phyloP scores from a whole-genome alignment of 2,888 invertebrate genomes.

The Myopa testacea region DNA sequence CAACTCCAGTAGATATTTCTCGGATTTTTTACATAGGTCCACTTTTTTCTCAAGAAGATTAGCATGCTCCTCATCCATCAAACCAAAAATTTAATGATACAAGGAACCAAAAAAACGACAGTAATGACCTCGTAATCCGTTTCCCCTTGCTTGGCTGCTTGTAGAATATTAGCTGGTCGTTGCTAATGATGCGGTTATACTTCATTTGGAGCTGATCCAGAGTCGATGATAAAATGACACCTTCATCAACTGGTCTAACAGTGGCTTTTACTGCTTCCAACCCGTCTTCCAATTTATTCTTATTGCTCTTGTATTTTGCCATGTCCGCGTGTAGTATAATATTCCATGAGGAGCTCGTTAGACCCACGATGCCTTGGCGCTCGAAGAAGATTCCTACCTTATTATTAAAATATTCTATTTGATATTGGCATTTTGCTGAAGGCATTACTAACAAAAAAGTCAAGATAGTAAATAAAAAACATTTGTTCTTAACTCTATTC shows the following conservation, averaged over 20 bases:
- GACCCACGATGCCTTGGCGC: too few relatives aligned
- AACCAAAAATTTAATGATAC: not conserved
- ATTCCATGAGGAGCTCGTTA: too few relatives aligned
- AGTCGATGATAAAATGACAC: not conserved
- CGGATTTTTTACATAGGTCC: not conserved
- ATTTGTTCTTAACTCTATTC: too few relatives aligned
- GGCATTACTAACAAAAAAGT: too few relatives aligned
- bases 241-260: not conserved
- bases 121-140: not conserved
- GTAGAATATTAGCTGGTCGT: not conserved
- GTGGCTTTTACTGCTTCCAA: not conserved
- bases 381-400: too few relatives aligned
- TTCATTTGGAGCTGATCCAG: not conserved
- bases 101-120: not conserved
- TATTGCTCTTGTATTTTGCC: too few relatives aligned
- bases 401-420: too few relatives aligned
- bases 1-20: constrained; percentile 3
- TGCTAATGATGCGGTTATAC: not conserved
- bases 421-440: too few relatives aligned
- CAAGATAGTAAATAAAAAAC: too few relatives aligned
- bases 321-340: too few relatives aligned
- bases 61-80: constrained; percentile 6
- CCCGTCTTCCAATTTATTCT: too few relatives aligned
- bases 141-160: not conserved
- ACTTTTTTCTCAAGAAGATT: not conserved